Percentiles rank a stretch among this genome's conserved stretches.
Evolutionary conservation across 2,797 vertebrate species (phyloP).

Genomic region (Myioborus miniatus): DNA sequence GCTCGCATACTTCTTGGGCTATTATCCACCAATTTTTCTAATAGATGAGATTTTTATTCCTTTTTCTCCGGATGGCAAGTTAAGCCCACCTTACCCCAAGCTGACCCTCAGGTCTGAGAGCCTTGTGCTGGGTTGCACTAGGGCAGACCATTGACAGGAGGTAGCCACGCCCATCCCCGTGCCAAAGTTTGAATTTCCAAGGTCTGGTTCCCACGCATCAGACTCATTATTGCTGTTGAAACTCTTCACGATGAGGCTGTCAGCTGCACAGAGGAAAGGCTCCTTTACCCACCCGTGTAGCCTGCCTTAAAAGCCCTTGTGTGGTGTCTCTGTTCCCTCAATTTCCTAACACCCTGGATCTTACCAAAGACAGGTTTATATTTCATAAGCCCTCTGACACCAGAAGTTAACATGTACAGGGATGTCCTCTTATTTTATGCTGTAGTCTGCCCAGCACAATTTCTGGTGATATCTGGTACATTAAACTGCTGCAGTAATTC

Average conservation of each 20-base stretch:
- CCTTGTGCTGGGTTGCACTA: too few species aligned
- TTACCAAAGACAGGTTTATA: background rate
- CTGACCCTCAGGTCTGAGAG: background rate
- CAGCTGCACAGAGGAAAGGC: background rate
- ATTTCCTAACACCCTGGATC: background rate
- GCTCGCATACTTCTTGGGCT: background rate
- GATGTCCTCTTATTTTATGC: background rate
- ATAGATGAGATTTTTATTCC: background rate
- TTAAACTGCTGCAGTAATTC: background rate
- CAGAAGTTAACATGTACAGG: background rate
- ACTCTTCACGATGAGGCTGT: background rate
- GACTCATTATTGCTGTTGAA: background rate
- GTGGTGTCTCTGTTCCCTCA: background rate
- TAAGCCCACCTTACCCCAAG: background rate
- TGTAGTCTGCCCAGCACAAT: background rate
- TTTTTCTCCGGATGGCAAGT: background rate
- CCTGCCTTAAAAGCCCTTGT: background rate
- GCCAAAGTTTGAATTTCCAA: background rate
- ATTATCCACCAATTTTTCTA: background rate
- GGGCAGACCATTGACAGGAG: background rate
- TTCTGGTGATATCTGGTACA: background rate
- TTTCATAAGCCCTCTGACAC: background rate
- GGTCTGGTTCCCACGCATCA: background rate
- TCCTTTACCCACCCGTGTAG: background rate
- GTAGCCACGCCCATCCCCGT: rapidly evolving